Conservation (phyloP, 2,113 vertebrate species). For the Amphilophus citrinellus region DNA sequence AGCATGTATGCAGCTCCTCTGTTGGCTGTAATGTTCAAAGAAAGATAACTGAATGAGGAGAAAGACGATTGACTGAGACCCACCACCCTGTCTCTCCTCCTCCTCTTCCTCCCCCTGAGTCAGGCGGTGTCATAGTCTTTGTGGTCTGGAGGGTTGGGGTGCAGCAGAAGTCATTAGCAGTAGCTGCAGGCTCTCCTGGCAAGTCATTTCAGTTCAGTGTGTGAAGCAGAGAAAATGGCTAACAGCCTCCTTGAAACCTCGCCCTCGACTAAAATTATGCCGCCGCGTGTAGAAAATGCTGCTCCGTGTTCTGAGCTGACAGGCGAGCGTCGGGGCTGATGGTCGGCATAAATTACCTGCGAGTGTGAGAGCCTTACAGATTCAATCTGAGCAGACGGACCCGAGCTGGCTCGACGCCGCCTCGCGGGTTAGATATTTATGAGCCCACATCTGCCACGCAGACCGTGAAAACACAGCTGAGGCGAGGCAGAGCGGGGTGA, state of each 20-base stretch:
- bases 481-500: neutral
- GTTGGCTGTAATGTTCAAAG: neutral
- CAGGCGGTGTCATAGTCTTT: too few relatives aligned
- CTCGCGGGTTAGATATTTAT: neutral
- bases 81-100: neutral
- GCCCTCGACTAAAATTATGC: too few relatives aligned
- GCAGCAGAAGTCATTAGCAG: neutral
- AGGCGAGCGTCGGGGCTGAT: neutral
- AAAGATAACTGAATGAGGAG: neutral
- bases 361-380: constrained; percentile 1
- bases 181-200: neutral
- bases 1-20: too few relatives aligned
- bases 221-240: neutral
- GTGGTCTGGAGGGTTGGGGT: neutral
- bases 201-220: neutral
- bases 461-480: neutral
- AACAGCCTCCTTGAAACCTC: neutral
- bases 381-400: neutral
- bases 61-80: neutral
- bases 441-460: neutral
- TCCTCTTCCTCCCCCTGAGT: neutral
- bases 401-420: neutral
- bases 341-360: constrained; percentile 9
- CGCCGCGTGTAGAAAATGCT: too few relatives aligned
- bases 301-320: neutral